Evolutionary conservation across 2,797 vertebrate genomes (phyloP).

Genomic region (Cossypha caffra): DNA sequence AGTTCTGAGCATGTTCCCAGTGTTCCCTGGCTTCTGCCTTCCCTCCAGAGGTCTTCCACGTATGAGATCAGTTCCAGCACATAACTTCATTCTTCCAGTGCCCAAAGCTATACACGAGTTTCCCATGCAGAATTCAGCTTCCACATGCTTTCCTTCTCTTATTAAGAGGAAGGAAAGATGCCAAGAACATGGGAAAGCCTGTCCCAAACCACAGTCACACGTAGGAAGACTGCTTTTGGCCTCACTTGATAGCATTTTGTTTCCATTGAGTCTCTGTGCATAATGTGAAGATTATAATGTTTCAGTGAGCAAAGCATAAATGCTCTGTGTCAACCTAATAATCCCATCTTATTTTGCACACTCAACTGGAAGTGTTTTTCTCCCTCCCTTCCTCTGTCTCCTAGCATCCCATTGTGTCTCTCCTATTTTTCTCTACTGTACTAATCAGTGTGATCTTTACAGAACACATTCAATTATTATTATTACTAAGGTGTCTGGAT

Average conservation of each 20-base stretch:
- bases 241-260: neutral
- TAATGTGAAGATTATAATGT: neutral
- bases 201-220: neutral
- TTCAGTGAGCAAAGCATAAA: neutral
- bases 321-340: neutral
- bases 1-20: neutral
- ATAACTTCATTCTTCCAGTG: neutral
- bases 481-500: neutral
- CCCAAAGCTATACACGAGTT: neutral
- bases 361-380: neutral
- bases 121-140: conserved; percentile 12
- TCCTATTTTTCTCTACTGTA: neutral
- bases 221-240: neutral
- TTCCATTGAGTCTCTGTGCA: neutral
- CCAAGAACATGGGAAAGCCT: neutral
- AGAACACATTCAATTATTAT: neutral
- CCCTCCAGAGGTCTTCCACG: neutral
- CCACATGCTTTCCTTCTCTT: neutral
- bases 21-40: neutral
- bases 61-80: neutral
- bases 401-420: neutral
- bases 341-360: neutral
- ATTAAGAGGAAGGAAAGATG: neutral
- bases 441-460: neutral
- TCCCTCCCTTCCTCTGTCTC: neutral